phyloP scores from a whole-genome alignment of 2,113 vertebrate genomes.

The Chaetorhynchus papuensis region DNA sequence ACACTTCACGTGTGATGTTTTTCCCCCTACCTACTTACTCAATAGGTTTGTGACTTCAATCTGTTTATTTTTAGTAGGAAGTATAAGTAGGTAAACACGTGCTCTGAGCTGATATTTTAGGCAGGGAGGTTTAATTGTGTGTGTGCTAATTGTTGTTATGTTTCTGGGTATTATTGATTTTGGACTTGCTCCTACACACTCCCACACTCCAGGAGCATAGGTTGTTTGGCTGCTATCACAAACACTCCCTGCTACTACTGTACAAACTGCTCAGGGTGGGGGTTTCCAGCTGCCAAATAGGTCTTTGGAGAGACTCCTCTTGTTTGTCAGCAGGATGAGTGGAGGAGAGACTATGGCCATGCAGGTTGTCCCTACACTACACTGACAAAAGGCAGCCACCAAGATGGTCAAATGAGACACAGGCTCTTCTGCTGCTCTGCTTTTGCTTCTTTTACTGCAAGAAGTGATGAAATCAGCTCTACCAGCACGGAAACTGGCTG shows the following conservation, averaged over 20 bases:
- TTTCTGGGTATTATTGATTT: background rate
- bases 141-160: background rate
- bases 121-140: background rate
- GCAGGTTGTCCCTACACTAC: too few species aligned
- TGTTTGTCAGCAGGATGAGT: background rate
- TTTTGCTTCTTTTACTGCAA: background rate
- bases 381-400: background rate
- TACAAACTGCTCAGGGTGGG: background rate
- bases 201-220: background rate
- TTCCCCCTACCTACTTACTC: background rate
- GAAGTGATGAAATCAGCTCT: background rate
- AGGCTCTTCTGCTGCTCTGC: background rate
- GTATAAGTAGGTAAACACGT: background rate
- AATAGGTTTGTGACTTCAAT: background rate
- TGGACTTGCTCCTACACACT: background rate
- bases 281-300: background rate
- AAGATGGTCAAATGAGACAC: background rate
- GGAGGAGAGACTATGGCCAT: background rate
- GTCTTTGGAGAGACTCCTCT: background rate
- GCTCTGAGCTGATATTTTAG: background rate
- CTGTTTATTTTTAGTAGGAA: constrained; percentile 39
- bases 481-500: background rate
- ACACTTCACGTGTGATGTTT: background rate
- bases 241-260: background rate
- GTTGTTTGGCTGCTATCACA: background rate